Conservation (phyloP, 2,797 vertebrate species). For the Aeoliscus strigatus region DNA sequence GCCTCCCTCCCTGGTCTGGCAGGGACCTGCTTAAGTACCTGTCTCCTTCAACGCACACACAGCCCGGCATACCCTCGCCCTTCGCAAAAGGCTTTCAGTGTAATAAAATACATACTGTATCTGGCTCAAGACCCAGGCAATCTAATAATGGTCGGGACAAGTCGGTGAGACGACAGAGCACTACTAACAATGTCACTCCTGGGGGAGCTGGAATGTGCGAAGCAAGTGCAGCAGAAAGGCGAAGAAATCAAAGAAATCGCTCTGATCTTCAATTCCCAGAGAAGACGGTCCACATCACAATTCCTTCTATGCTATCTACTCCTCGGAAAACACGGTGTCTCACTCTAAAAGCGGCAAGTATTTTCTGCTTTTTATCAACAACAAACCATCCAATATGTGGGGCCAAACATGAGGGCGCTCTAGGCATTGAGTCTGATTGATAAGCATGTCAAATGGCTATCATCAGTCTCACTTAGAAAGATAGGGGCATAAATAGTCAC, state of each 20-base stretch:
- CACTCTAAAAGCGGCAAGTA: slow-evolving; percentile 21
- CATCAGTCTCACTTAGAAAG: slow-evolving; percentile 33
- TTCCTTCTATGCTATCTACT: slow-evolving; percentile 28
- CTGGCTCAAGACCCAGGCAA: slow-evolving; percentile 39
- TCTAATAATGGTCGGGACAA: slow-evolving; percentile 51
- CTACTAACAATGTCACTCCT: slow-evolving; percentile 40
- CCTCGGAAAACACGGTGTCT: slow-evolving; percentile 20
- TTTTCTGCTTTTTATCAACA: slow-evolving; percentile 32
- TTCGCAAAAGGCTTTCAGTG: slow-evolving; percentile 34
- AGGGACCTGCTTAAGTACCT: slow-evolving; percentile 44
- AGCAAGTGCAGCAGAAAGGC: slow-evolving; percentile 18
- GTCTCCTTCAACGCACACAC: slow-evolving; percentile 39
- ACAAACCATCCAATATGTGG: slow-evolving; percentile 31
- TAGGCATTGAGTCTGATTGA: slow-evolving; percentile 26
- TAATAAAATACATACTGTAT: slow-evolving; percentile 59
- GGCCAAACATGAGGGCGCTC: slow-evolving; percentile 7
- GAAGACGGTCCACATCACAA: slow-evolving; percentile 43
- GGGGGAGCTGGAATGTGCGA: slow-evolving; percentile 10
- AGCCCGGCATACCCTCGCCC: slow-evolving; percentile 25
- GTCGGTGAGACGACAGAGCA: slow-evolving; percentile 31
- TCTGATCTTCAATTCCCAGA: slow-evolving; percentile 45
- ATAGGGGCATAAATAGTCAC: slow-evolving; percentile 28
- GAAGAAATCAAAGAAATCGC: slow-evolving; percentile 45
- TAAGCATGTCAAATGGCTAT: slow-evolving; percentile 27
- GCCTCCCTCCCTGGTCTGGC: slow-evolving; percentile 43